Evolutionary conservation across 2,113 vertebrate species (phyloP).

Genomic region (Psophia crepitans): DNA sequence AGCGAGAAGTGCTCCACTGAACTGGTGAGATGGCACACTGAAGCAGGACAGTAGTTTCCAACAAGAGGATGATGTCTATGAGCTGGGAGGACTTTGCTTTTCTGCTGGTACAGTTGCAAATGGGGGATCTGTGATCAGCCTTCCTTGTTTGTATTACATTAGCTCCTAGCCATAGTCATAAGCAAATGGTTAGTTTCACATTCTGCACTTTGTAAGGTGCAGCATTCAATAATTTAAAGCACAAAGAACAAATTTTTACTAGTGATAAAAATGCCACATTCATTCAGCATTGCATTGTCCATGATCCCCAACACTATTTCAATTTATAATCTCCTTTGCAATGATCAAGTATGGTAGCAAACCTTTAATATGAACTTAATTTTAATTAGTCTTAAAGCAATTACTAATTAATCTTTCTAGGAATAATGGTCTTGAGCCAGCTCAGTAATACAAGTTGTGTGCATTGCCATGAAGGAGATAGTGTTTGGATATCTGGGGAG

Average conservation of each 20-base stretch:
- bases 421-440: conserved; percentile 31
- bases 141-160: neutral
- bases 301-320: neutral
- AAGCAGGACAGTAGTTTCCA: neutral
- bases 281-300: neutral
- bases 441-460: neutral
- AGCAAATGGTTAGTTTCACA: neutral
- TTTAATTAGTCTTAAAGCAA: conserved; percentile 66
- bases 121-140: neutral
- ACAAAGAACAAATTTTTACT: conserved; percentile 2
- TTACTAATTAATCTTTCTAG: conserved; percentile 50
- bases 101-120: neutral
- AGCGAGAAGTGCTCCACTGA: neutral
- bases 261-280: neutral
- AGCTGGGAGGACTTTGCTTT: neutral
- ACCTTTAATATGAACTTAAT: conserved; percentile 52
- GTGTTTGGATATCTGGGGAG: neutral
- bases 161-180: neutral
- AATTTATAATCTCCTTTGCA: conserved; percentile 35
- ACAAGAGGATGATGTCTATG: neutral
- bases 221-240: neutral
- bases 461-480: neutral
- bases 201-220: neutral
- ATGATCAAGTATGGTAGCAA: conserved; percentile 14
- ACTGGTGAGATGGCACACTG: neutral